These are phyloP conservation scores for Bhutanitis thaidina DNA, from an alignment of 2,888 invertebrate genomes.

Conservation along the genomic window DNA sequence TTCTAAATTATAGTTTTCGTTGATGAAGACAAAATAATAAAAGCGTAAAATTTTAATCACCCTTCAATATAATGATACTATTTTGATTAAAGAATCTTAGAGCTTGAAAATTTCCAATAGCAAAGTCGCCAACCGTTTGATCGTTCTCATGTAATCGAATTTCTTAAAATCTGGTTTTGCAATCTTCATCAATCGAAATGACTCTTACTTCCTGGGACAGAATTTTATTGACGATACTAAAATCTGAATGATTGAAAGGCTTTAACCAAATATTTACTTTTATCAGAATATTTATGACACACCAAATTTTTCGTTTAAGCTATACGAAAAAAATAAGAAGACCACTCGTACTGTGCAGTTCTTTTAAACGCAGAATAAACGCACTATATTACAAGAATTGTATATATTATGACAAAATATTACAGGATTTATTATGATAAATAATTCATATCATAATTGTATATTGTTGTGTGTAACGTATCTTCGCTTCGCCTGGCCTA, in stretches of 20 bases:
- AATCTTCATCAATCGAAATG: constrained; percentile 6
- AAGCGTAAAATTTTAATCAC: constrained; percentile 9
- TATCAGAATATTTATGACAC: neutral
- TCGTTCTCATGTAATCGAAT: constrained; percentile 7
- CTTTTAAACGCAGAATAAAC: no score
- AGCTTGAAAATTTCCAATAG: no score
- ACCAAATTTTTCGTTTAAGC: no score
- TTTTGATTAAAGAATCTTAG: constrained; percentile 1
- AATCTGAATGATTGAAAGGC: constrained; percentile 7
- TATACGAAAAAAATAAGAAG: no score
- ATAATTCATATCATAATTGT: no score
- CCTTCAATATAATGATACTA: constrained; percentile 1
- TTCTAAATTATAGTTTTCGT: neutral
- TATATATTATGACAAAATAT: no score
- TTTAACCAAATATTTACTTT: constrained; percentile 9
- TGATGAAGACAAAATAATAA: constrained; percentile 5
- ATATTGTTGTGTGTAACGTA: no score
- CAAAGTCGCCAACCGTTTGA: neutral
- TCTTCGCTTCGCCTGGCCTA: no score
- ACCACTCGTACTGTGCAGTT: no score
- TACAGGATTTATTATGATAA: no score
- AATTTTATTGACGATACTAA: constrained; percentile 32
- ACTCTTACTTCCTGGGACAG: constrained; percentile 11
- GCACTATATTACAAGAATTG: no score
- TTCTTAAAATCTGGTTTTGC: constrained; percentile 12